A percentile compares a stretch with the other conserved stretches of the same genome.
phyloP scores from a whole-genome alignment of 1,140 invertebrate species.

The Dendrolimus kikuchii region DNA sequence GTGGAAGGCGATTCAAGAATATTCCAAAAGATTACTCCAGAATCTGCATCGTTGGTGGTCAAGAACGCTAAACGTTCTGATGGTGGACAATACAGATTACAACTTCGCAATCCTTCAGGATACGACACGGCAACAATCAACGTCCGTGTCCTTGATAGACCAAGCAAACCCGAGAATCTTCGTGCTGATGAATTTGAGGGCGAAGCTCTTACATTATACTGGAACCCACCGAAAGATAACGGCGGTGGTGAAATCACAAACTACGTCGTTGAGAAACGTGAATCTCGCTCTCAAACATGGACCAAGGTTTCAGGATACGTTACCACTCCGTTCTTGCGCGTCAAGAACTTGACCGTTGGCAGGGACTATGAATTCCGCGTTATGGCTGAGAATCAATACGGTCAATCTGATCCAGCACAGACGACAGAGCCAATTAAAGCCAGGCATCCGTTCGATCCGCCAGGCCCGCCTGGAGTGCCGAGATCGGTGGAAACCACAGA shows the following conservation, averaged over 20 bases:
- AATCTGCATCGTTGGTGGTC: constrained; percentile 91
- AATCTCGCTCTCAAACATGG: constrained; percentile 87
- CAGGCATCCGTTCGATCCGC: constrained; percentile 96
- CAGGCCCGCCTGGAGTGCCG: constrained; percentile 91
- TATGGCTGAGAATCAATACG: constrained; percentile 97
- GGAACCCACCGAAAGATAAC: constrained; percentile 96
- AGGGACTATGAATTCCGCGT: constrained; percentile 97
- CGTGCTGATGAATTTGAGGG: constrained; percentile 95
- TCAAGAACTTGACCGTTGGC: constrained; percentile 93
- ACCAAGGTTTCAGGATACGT: constrained; percentile 94
- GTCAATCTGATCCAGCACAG: constrained; percentile 91
- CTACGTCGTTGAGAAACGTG: constrained; percentile 96
- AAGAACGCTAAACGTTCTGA: constrained; percentile 93
- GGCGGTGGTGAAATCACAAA: constrained; percentile 96
- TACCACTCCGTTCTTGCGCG: constrained; percentile 88
- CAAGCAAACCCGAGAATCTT: constrained; percentile 89
- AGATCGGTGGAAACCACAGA: constrained; percentile 90
- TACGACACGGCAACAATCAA: constrained; percentile 95
- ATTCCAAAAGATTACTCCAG: constrained; percentile 89
- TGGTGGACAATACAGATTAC: constrained; percentile 92
- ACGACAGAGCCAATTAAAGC: constrained; percentile 92
- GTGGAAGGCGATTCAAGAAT: constrained; percentile 84
- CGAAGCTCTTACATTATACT: constrained; percentile 94
- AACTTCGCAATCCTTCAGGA: constrained; percentile 94
- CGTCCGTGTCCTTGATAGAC: constrained; percentile 94